Conservation (phyloP, 2,113 vertebrate genomes). For the Macrotis lagotis region DNA sequence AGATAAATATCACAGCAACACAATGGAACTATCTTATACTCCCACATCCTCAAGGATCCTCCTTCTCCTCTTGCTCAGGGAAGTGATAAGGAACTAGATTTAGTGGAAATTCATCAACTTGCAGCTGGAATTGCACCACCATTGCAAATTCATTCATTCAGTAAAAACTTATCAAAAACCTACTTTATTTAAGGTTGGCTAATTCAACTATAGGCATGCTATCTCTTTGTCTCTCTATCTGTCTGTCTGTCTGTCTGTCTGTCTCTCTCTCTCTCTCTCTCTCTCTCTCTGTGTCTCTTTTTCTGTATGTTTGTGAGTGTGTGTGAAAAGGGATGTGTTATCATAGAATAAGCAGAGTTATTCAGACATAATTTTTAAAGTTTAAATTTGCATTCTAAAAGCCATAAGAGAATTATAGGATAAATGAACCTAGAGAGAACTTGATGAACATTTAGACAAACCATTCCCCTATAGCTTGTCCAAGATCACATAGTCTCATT, state of each 20-base stretch:
- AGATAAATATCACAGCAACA: slow-evolving; percentile 65
- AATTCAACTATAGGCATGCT: background rate
- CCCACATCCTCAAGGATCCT: slow-evolving; percentile 48
- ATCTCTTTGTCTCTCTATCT: too few relatives aligned
- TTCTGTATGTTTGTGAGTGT: too few relatives aligned
- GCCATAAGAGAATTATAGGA: background rate
- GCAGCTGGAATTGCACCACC: background rate
- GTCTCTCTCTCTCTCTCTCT: too few relatives aligned
- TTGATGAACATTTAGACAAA: background rate
- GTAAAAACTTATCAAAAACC: background rate
- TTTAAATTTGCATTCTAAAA: background rate
- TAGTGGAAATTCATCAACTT: background rate
- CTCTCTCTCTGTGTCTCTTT: too few relatives aligned
- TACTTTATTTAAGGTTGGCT: background rate
- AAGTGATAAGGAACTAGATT: slow-evolving; percentile 13
- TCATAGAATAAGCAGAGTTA: background rate
- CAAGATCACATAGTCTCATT: background rate
- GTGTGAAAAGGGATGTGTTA: background rate
- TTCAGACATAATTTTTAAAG: background rate
- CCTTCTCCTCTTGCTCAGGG: slow-evolving; percentile 23
- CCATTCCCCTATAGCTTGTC: background rate
- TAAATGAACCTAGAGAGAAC: background rate
- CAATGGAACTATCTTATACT: slow-evolving; percentile 62
- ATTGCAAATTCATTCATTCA: background rate
- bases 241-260: too few relatives aligned